A percentile compares a stretch with the other conserved stretches of the same genome.
Conservation (phyloP, 2,888 invertebrate species). For the Synanthedon formicaeformis region DNA sequence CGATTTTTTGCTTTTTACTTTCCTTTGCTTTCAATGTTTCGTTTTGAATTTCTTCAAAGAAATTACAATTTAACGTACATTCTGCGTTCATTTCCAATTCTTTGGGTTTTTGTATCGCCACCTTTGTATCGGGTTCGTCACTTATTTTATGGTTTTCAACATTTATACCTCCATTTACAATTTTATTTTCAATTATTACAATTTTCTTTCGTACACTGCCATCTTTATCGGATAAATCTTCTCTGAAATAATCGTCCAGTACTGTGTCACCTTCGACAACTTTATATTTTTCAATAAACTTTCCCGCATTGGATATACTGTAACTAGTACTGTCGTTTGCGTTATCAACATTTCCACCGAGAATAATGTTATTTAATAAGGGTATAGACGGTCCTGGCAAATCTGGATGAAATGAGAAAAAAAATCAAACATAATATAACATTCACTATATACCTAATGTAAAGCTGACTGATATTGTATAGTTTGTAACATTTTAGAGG, state of each 20-base stretch:
- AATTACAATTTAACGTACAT: not conserved
- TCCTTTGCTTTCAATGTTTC: not conserved
- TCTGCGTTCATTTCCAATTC: not conserved
- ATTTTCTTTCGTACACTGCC: constrained; percentile 1
- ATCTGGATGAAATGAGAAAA: constrained; percentile 14
- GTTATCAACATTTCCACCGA: constrained; percentile 24
- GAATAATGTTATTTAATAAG: constrained; percentile 44
- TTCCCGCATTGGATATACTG: constrained; percentile 8
- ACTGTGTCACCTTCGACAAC: constrained; percentile 17
- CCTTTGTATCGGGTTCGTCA: not conserved
- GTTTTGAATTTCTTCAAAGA: not conserved
- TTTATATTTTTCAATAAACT: constrained; percentile 15
- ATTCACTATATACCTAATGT: no score
- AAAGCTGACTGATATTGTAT: no score
- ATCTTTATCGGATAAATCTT: constrained; percentile 6
- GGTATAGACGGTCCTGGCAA: constrained; percentile 38
- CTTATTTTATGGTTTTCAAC: not conserved
- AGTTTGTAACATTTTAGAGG: no score
- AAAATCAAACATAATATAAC: no score
- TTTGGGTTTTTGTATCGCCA: not conserved
- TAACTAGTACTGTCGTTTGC: constrained; percentile 2
- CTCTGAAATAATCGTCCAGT: constrained; percentile 29
- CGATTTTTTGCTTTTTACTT: not conserved
- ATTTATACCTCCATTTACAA: not conserved
- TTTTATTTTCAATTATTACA: constrained; percentile 7